Base-by-base conservation (phyloP, 2,113 vertebrate genomes). In the Suncus etruscus region DNA sequence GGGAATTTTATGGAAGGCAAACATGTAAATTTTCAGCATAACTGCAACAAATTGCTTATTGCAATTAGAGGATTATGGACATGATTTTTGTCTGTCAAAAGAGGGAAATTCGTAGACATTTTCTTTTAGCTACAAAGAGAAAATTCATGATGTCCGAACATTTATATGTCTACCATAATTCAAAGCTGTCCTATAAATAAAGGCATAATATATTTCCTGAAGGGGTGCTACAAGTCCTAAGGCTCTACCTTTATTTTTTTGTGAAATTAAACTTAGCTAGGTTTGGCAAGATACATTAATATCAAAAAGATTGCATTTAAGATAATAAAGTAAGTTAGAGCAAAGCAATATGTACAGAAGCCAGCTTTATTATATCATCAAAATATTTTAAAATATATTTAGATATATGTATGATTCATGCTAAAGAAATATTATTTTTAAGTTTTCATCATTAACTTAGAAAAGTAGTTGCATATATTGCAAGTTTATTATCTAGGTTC, bases 1-100 rank as follows among this genome's bases (percentile, higher is more conserved):
- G 5, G 27, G 70, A 29, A 16, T 18, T 1, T 29, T 27, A 1
- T 27, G 6, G 11, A 74, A 47, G 5, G 3, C 11, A 48, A 6
- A 29, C 2, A 1, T 0, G 1, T 0, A 20, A 7, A 0, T 3
- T 3, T 27, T 69, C 47, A 32, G 6, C 4, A 2, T 7, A 29
- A 1, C 4, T 22, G 8, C 8, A 4, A 15, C 18, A 3, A 70
- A 32, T 27, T 50, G 8, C 9, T 10, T 11, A 11, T 1, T 1
- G 1, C 7, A 27, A 8, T 15, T 1, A 6, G 1, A 16, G 11
- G 22, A 2, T 11, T 25, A 11, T 8, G 20, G 27, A 20, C 5
- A 7, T 7, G 27, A 2, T 6, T 83, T 31, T 20, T 15, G 9
- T 15, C 11, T 6, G 31, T 15, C 2, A 3, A 24, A 51, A 63